Conservation (phyloP, 2,888 invertebrate species). For the Bugula neritina region DNA sequence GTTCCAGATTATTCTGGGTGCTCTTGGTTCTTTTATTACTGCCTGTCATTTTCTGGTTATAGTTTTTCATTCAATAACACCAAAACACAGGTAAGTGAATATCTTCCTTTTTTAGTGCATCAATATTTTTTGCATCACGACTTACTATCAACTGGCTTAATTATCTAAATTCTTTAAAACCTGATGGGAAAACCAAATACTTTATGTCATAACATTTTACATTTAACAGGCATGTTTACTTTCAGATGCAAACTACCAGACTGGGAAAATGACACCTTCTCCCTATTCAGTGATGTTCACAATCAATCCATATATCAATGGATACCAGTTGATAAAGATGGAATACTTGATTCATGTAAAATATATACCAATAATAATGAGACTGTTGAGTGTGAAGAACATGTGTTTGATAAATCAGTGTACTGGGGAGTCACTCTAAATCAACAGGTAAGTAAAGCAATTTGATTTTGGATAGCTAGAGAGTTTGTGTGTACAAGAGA, state of each 20-base stretch:
- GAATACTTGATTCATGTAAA: slow-evolving; percentile 3
- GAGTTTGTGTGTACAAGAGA: no score
- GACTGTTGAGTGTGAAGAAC: neutral
- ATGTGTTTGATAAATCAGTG: neutral
- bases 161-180: neutral
- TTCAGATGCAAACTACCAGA: slow-evolving; percentile 1
- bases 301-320: slow-evolving; percentile 18
- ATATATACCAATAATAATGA: slow-evolving; percentile 22
- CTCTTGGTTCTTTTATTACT: neutral
- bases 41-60: neutral
- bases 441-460: neutral
- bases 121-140: neutral
- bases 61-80: slow-evolving; percentile 5
- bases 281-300: neutral
- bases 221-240: neutral
- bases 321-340: slow-evolving; percentile 12
- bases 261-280: slow-evolving; percentile 3
- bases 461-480: no score
- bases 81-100: slow-evolving; percentile 16
- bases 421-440: slow-evolving; percentile 18
- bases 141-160: neutral
- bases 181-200: no score
- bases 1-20: neutral
- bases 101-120: neutral
- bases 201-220: no score